Percentiles rank a stretch among this genome's conserved stretches.
phyloP scores from a whole-genome alignment of 1,140 invertebrate genomes.

The Aleiodes sp. region DNA sequence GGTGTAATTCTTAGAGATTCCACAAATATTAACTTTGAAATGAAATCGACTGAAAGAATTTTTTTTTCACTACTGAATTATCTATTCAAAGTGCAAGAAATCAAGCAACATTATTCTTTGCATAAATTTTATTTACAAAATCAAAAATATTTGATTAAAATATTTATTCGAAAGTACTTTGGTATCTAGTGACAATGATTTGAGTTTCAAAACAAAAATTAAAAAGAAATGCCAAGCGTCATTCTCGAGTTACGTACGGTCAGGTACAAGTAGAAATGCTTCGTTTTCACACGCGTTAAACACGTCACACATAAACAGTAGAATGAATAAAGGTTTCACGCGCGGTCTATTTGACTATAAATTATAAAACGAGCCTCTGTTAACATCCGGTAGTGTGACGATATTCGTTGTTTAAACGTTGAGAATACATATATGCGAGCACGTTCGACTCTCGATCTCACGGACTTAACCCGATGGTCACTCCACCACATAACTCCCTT shows the following conservation, averaged over 20 bases:
- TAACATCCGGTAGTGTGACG: not conserved
- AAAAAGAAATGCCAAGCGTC: not conserved
- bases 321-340: conserved; percentile 7
- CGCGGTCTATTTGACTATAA: conserved; percentile 10
- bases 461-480: not conserved
- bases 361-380: conserved; percentile 13
- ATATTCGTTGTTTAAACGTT: not conserved
- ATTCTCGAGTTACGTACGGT: not conserved
- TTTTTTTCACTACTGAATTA: no score
- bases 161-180: not conserved
- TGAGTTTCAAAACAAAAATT: not conserved
- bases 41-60: no score
- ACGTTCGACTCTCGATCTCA: conserved; percentile 23
- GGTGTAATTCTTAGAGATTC: no score
- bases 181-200: not conserved
- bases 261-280: not conserved
- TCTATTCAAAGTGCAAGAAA: no score
- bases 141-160: no score
- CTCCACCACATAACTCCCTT: not conserved
- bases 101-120: no score
- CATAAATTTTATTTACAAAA: no score
- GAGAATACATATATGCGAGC: not conserved
- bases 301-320: not conserved
- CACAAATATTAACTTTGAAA: no score
- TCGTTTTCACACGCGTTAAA: not conserved